Percentiles rank a stretch among this genome's conserved stretches.
Conservation (phyloP, 2,113 vertebrate genomes). For the Lamprotornis superbus region DNA sequence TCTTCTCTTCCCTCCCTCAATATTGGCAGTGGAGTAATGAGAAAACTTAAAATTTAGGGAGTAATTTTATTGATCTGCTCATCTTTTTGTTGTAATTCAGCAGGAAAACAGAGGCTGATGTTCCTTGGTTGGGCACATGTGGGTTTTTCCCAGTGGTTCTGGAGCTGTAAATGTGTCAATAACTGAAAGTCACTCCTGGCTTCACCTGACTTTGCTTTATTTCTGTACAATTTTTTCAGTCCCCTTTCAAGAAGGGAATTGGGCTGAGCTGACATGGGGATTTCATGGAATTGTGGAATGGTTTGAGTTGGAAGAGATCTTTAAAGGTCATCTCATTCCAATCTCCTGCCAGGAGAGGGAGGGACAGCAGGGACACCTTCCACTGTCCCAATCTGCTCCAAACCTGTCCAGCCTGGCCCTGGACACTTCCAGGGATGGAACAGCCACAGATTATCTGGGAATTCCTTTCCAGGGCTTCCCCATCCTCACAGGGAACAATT, state of each 20-base stretch:
- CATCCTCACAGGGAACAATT: not conserved
- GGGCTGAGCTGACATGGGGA: not conserved
- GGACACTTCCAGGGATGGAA: not conserved
- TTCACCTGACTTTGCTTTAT: not conserved
- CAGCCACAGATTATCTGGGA: not conserved
- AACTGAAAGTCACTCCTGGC: not conserved
- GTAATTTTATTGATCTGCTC: accelerated
- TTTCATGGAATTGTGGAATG: not conserved
- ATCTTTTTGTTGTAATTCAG: not conserved
- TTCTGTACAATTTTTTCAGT: not conserved
- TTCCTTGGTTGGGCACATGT: not conserved
- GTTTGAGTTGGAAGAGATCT: not conserved
- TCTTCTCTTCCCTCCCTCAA: not conserved
- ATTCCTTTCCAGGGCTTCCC: not conserved
- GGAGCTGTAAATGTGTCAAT: not conserved
- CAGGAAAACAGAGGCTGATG: not conserved
- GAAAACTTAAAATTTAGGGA: not conserved
- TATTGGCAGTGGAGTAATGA: not conserved
- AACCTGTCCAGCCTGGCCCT: not conserved
- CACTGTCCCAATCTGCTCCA: not conserved
- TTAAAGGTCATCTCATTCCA: not conserved
- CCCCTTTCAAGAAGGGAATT: not conserved
- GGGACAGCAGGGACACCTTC: not conserved
- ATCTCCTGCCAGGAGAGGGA: not conserved
- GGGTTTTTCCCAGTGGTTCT: not conserved